These are phyloP conservation scores for Formicarius rufipectus DNA, from an alignment of 2,113 vertebrate species.

Conservation along the genomic window DNA sequence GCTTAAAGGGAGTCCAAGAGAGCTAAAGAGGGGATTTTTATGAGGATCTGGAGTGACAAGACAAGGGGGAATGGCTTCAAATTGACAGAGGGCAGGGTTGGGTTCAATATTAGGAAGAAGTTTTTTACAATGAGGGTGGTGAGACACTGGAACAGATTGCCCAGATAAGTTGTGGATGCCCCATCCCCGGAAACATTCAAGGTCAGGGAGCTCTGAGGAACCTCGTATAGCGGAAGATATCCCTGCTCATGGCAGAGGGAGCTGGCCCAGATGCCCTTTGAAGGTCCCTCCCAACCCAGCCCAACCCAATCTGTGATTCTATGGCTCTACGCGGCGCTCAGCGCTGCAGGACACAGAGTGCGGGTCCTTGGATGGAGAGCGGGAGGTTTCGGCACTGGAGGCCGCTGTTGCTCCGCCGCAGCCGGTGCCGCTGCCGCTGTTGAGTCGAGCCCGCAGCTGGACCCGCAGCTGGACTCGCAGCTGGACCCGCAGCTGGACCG, in stretches of 20 bases:
- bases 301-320: accelerated
- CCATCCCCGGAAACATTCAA: background rate
- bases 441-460: background rate
- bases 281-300: background rate
- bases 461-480: background rate
- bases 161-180: too few relatives aligned
- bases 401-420: slow-evolving; percentile 57
- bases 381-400: slow-evolving; percentile 46
- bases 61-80: background rate
- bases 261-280: background rate
- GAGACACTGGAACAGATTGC: background rate
- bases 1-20: background rate
- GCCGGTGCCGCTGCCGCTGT: background rate
- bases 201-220: background rate
- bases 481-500: background rate
- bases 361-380: background rate
- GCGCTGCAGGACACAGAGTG: background rate
- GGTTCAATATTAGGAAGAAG: background rate
- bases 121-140: background rate
- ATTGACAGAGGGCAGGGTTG: background rate
- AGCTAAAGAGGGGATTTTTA: background rate
- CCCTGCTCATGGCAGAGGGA: background rate
- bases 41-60: accelerated
- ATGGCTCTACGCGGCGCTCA: background rate
- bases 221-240: too few relatives aligned